These are phyloP conservation scores for Cynodonichthys magdalenae DNA, from an alignment of 2,797 vertebrate species.

Conservation along the genomic window DNA sequence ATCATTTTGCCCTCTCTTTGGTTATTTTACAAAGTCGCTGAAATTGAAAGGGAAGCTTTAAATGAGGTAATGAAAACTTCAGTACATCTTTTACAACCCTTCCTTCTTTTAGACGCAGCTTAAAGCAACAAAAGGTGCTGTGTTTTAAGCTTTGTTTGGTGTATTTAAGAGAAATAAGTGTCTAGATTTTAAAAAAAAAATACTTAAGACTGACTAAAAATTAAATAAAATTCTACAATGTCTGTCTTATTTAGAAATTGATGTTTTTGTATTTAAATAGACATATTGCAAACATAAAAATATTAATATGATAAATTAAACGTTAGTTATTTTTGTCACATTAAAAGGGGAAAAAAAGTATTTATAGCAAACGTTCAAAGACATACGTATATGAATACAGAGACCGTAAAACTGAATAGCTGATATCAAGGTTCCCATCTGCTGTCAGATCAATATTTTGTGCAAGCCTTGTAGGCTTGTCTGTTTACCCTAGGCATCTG, in stretches of 20 bases:
- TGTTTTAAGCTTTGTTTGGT: constrained; percentile 68
- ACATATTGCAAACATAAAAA: background rate
- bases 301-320: background rate
- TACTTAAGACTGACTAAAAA: constrained; percentile 35
- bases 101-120: constrained; percentile 67
- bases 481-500: constrained; percentile 85
- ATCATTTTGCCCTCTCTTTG: constrained; percentile 47
- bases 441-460: constrained; percentile 88
- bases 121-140: constrained; percentile 74
- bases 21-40: constrained; percentile 61
- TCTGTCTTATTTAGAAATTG: background rate
- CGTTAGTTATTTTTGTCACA: constrained; percentile 32
- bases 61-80: constrained; percentile 77
- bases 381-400: constrained; percentile 58
- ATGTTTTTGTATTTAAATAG: background rate
- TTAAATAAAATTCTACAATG: constrained; percentile 23
- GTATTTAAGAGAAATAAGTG: constrained; percentile 44
- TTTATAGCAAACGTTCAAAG: constrained; percentile 55
- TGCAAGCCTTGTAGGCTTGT: constrained; percentile 81
- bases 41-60: constrained; percentile 69
- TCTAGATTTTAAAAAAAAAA: constrained; percentile 36
- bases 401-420: constrained; percentile 62
- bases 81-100: constrained; percentile 72
- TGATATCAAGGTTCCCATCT: constrained; percentile 84
- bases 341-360: constrained; percentile 32